A percentile compares a stretch with the other conserved stretches of the same genome.
phyloP scores from a whole-genome alignment of 2,113 vertebrate genomes.

The Rallus limicola region DNA sequence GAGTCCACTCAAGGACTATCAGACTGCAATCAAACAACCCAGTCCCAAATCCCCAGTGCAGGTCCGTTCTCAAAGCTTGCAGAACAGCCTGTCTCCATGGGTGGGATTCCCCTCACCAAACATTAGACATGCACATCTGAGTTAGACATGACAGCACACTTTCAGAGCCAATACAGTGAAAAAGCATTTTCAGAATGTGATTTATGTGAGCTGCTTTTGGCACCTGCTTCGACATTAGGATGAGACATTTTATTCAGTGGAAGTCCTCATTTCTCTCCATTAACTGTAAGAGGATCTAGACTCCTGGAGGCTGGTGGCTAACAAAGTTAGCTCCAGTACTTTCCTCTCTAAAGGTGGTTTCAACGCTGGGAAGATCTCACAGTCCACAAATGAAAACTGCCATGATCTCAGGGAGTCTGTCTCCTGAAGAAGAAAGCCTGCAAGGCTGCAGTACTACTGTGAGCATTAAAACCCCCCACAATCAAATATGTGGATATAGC shows the following conservation, averaged over 20 bases:
- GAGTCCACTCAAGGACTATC: not conserved
- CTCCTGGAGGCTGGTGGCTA: not conserved
- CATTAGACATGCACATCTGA: not conserved
- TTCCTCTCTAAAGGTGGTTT: not conserved
- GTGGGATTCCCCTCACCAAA: not conserved
- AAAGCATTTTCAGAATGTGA: not conserved
- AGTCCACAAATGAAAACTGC: not conserved
- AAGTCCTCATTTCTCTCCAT: not conserved
- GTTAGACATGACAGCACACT: not conserved
- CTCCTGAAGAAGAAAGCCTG: not conserved
- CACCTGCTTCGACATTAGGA: not conserved
- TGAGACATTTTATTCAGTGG: not conserved
- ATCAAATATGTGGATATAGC: not conserved
- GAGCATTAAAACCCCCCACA: not conserved
- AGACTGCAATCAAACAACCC: not conserved
- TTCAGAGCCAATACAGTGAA: constrained; percentile 15
- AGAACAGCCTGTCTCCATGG: not conserved
- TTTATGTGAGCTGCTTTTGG: not conserved
- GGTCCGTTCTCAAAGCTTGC: not conserved
- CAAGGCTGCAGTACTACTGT: not conserved
- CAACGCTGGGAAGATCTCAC: not conserved
- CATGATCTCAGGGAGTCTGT: not conserved
- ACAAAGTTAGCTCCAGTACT: not conserved
- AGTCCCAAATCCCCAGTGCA: not conserved
- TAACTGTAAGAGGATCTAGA: not conserved